Conservation (phyloP, 1,140 invertebrate genomes). For the Triops cancriformis region DNA sequence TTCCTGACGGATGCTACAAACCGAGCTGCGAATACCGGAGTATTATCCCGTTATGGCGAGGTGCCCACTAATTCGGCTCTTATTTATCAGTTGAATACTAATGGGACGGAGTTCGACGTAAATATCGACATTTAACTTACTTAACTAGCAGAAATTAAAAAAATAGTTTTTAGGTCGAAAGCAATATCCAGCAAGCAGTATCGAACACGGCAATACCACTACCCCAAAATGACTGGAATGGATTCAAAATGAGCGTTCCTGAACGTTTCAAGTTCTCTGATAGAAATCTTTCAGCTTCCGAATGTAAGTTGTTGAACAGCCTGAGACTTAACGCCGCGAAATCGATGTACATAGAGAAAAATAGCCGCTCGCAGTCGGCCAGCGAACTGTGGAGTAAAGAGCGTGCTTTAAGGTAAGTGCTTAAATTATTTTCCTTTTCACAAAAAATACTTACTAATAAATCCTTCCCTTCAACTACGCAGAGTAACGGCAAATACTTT, state of each 20-base stretch:
- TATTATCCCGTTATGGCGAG: background rate
- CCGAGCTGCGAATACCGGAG: background rate
- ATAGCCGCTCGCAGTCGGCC: conserved; percentile 8
- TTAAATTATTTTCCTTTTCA: background rate
- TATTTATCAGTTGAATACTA: background rate
- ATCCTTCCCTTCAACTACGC: background rate
- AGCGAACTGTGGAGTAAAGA: background rate
- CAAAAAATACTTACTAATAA: background rate
- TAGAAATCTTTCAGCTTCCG: background rate
- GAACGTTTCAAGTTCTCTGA: background rate
- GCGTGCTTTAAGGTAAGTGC: background rate
- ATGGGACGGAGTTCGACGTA: background rate
- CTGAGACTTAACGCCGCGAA: background rate
- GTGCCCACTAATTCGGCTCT: background rate
- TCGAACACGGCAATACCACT: no score
- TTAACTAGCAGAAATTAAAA: background rate
- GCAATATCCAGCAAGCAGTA: no score
- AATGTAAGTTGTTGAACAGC: background rate
- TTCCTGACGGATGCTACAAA: background rate
- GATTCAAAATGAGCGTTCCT: background rate
- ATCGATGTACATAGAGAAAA: background rate
- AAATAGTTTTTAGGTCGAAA: background rate
- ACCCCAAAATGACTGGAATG: no score
- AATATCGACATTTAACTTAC: background rate
- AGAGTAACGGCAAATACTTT: conserved; percentile 2